Conservation (phyloP, 2,797 vertebrate species). For the Sphenopsis melanotis region DNA sequence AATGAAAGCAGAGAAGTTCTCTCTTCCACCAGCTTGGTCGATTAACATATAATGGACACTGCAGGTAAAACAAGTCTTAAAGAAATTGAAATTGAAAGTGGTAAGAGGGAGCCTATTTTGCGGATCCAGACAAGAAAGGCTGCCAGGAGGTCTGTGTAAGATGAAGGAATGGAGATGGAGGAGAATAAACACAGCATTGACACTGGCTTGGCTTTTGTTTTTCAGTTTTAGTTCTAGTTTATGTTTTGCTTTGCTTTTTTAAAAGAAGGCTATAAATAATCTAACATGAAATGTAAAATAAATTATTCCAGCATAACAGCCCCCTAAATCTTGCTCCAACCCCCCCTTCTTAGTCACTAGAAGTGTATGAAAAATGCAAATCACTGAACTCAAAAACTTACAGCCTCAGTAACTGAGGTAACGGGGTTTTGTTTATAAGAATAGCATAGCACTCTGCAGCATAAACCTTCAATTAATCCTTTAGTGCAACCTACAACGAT, state of each 20-base stretch:
- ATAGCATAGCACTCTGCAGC: constrained; percentile 32
- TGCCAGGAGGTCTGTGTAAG: not conserved
- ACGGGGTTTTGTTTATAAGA: constrained; percentile 40
- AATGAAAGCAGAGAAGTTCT: not conserved
- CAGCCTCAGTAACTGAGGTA: constrained; percentile 55
- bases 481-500: not conserved
- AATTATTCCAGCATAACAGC: not conserved
- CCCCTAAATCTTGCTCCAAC: not conserved
- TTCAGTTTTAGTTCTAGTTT: not conserved
- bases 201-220: not conserved
- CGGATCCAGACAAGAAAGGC: not conserved
- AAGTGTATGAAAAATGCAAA: constrained; percentile 51
- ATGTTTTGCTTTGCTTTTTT: not conserved
- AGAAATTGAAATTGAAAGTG: not conserved
- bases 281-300: not conserved
- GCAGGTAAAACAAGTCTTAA: not conserved
- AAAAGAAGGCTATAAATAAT: constrained; percentile 2
- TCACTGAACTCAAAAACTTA: constrained; percentile 24
- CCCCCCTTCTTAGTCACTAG: not conserved
- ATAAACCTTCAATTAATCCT: constrained; percentile 63
- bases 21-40: not conserved
- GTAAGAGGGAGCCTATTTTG: not conserved
- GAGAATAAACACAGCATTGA: not conserved
- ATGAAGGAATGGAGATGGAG: not conserved
- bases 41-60: not conserved